Evolutionary conservation across 2,113 vertebrate genomes (phyloP).

Genomic region (Lophotis ruficrista): DNA sequence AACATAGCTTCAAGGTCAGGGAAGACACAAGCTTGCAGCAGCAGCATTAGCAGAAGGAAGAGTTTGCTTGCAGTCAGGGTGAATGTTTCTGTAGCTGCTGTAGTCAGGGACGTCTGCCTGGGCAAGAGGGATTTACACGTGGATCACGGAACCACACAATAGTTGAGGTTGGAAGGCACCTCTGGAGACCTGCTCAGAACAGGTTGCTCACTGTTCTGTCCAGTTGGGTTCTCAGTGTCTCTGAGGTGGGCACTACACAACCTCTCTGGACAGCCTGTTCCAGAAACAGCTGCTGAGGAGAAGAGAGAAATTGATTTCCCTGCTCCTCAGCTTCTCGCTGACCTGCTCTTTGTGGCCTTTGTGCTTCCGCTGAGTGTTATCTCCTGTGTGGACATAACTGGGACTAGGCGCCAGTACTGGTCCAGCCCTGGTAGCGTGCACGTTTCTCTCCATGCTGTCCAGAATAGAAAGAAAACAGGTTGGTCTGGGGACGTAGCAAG

Average conservation of each 20-base stretch:
- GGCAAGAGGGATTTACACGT: neutral
- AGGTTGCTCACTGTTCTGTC: neutral
- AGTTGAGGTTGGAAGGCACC: neutral
- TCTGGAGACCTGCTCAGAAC: neutral
- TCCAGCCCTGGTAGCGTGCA: neutral
- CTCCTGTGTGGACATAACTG: neutral
- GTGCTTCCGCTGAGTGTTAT: neutral
- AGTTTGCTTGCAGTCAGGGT: neutral
- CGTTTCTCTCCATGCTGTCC: rapidly evolving
- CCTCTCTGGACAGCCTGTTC: neutral
- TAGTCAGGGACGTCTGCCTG: neutral
- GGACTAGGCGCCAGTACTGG: neutral
- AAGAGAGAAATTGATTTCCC: neutral
- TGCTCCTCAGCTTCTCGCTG: neutral
- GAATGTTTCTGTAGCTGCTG: neutral
- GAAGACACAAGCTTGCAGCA: neutral
- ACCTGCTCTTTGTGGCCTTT: neutral
- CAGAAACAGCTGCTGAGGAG: neutral
- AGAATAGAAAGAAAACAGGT: neutral
- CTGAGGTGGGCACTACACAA: neutral
- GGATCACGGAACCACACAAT: neutral
- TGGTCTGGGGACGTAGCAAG: neutral
- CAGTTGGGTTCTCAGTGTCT: neutral
- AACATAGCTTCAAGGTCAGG: conserved; percentile 57
- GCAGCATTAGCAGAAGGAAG: neutral